Conservation (phyloP, 2,113 vertebrate species). For the Uropsilus gracilis region DNA sequence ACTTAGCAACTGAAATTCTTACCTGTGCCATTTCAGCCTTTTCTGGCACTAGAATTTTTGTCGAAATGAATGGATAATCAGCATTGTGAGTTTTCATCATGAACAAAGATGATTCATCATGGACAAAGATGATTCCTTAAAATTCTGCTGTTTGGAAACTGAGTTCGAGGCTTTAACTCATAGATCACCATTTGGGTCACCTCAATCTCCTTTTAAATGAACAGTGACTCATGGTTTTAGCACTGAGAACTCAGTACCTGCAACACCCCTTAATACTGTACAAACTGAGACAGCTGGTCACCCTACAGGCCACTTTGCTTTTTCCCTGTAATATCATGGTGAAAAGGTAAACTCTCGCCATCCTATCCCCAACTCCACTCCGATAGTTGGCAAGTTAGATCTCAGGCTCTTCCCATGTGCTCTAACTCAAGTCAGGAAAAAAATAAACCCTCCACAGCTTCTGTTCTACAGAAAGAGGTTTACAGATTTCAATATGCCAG, state of each 20-base stretch:
- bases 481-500: conserved; percentile 59
- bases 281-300: background rate
- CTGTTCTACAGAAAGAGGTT: conserved; percentile 63
- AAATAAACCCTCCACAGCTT: conserved; percentile 71
- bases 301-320: background rate
- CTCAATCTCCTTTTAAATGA: background rate
- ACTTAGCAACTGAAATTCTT: background rate
- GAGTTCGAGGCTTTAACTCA: background rate
- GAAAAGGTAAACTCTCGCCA: background rate
- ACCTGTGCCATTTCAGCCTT: background rate
- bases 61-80: background rate
- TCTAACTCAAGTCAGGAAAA: conserved; percentile 56
- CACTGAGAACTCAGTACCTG: background rate
- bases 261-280: background rate
- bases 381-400: conserved; percentile 30
- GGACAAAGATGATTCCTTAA: background rate
- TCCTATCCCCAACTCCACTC: background rate
- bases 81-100: background rate
- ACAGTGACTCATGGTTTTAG: background rate
- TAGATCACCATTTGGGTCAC: background rate
- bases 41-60: background rate
- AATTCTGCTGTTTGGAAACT: background rate
- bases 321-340: background rate
- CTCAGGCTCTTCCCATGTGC: conserved; percentile 33
- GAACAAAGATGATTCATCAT: background rate